These are phyloP conservation scores for Pteronotus mesoamericanus DNA, from an alignment of 2,797 vertebrate species.

Conservation along the genomic window DNA sequence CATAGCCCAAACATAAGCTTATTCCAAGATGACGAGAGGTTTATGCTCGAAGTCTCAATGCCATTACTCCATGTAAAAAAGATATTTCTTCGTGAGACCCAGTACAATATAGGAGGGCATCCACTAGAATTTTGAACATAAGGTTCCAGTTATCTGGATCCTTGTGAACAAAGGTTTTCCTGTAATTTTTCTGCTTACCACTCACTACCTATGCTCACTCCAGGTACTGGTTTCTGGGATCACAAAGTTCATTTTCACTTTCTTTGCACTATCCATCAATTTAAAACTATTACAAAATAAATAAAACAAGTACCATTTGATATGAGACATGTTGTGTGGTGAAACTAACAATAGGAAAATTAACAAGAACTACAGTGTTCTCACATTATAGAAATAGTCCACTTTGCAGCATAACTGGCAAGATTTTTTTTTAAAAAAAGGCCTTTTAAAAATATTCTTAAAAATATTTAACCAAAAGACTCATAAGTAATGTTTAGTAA, in stretches of 20 bases:
- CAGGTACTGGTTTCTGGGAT: neutral
- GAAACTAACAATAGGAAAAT: neutral
- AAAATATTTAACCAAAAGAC: slow-evolving; percentile 39
- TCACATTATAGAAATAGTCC: slow-evolving; percentile 5
- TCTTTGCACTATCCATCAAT: neutral
- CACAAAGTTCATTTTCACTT: neutral
- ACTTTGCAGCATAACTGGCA: slow-evolving; percentile 2
- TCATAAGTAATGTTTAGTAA: slow-evolving; percentile 1
- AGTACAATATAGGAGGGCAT: neutral
- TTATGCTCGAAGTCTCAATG: neutral
- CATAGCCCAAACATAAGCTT: neutral
- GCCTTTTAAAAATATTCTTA: neutral
- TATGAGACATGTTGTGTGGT: neutral
- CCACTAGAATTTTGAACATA: neutral
- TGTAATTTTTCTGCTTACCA: neutral
- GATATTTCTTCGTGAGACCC: neutral
- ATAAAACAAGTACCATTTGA: neutral
- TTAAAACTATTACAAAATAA: neutral
- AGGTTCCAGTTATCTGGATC: neutral
- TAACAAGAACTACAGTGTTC: neutral
- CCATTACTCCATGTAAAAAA: neutral
- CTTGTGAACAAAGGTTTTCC: neutral
- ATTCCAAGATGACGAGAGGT: neutral
- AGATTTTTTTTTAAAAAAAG: neutral
- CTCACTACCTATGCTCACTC: neutral